Base-by-base conservation (phyloP, 2,888 invertebrate species). In the Apamea monoglypha region DNA sequence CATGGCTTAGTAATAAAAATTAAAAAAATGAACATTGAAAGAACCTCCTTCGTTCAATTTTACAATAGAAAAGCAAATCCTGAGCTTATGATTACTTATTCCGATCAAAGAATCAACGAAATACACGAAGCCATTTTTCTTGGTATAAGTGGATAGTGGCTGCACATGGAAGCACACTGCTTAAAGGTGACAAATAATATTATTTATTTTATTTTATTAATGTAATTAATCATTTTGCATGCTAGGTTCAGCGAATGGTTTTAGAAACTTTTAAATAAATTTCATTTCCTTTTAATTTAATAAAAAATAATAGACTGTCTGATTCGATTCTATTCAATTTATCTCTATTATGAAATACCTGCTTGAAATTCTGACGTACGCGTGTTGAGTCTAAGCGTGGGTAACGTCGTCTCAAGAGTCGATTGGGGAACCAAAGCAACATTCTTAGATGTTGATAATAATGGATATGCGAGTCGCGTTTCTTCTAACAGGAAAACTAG, bases 401-500 rank as follows among this genome's bases (percentile, higher is more conserved):
- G 16, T 21, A 29, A 80, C 80, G 59, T 67, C 82, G 74, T 61
- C 40, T 18, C 4, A 29, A 56, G 18, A 68, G 32, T 29, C 16
- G 12, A 2, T 59, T 75, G 36, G 40, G 44, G 29, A 71, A 77
- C n/a, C 21, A 10, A 72, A 78, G 59, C 29, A 36, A 56, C 72
- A 73, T 81, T 76, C 36, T 5, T 63, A 32, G 12, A 36, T 18
- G 29, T 64, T 56, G 36, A 63, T 50, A 40, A n/a, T 32, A 74
- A n/a, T 73, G 2, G 59, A 29, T n/a, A 85, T 74, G 71, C 85
- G 21, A 63, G 71, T 61, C 82, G 50, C 67, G 71, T 82, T 36
- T 70, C 40, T 29, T 59, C 47, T 68, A 82, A 77, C 70, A 82
- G 82, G 77, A 72, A 84, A 81, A 71, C 61, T 72, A 63, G 29